Base-by-base conservation (phyloP, 2,113 vertebrate species). In the Xiphophorus couchianus region DNA sequence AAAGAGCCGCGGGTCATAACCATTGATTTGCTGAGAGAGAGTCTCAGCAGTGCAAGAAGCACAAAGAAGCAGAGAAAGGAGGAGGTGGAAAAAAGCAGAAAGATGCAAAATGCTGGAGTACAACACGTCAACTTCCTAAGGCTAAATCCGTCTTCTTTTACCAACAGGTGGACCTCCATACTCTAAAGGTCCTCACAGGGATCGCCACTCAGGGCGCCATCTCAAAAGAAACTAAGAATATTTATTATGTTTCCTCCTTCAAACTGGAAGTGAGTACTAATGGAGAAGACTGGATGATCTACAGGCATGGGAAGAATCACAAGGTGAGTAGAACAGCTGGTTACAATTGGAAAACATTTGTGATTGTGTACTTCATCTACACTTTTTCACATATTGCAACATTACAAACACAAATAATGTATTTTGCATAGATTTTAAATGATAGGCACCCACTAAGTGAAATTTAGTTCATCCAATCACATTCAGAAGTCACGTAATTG, bases 281-380 rank as follows among this genome's bases (percentile, higher is more conserved):
- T 0, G 98, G 98, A 0, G 98, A 99, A 83, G 98, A 99, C 94
- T 99, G 98, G 98, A 99, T 99, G 97, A 95, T 98, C 76, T 99
- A 98, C 90, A 95, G 98, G 22, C 96, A 99, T 0, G 97, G 97
- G 88, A 99, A 98, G 93, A 98, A 97, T 88, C 97, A 98, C 51
- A 99, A 98, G 97, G 98, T 97, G 94, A 35, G 84, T 58, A 69
- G 39, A 74, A 2, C 62, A 33, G 54, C 29, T 71, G 42, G 28
- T 28, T 66, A 17, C 54, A 42, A 35, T 42, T 15, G 10, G 62
- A 71, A 31, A 33, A 64, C 30, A 5, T 33, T 33, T 33, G 9
- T 28, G n/a, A 66, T 7, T 4, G 17, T 11, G 19, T 3, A 58
- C 51, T n/a, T 42, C 12, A 42, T 42, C 39, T 15, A 14, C 39